These are phyloP conservation scores for Cydia strobilella DNA, from an alignment of 1,140 invertebrate species.

Conservation along the genomic window DNA sequence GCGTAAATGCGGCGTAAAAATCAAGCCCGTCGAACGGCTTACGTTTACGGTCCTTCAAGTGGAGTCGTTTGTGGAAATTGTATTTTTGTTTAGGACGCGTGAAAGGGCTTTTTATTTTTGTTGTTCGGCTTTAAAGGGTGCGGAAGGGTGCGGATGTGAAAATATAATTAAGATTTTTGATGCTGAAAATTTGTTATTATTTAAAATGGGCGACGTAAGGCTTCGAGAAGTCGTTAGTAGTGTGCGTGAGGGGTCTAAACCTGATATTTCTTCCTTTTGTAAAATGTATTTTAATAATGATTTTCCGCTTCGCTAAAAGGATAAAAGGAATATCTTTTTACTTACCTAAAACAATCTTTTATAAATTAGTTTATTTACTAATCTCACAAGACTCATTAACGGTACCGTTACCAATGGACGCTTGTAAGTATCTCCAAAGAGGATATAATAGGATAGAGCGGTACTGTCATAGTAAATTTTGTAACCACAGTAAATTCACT, in stretches of 20 bases:
- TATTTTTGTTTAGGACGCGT: slow-evolving; percentile 30
- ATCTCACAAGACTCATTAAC: no score
- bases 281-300: not conserved
- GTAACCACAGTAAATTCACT: no score
- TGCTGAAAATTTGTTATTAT: slow-evolving; percentile 13
- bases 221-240: no score
- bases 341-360: no score
- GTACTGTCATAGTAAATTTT: no score
- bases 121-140: slow-evolving; percentile 3
- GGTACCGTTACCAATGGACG: no score
- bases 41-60: slow-evolving; percentile 25
- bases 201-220: not conserved
- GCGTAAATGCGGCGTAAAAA: slow-evolving; percentile 31
- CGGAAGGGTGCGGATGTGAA: slow-evolving; percentile 2
- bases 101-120: slow-evolving; percentile 21
- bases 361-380: no score
- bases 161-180: not conserved
- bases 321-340: no score
- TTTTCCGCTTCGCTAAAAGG: no score
- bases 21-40: slow-evolving; percentile 15
- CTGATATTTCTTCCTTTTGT: not conserved
- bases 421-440: no score
- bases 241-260: not conserved
- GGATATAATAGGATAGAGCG: no score
- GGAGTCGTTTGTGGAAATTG: slow-evolving; percentile 30